These are phyloP conservation scores for Gadus chalcogrammus DNA, from an alignment of 2,113 vertebrate species.

Conservation along the genomic window DNA sequence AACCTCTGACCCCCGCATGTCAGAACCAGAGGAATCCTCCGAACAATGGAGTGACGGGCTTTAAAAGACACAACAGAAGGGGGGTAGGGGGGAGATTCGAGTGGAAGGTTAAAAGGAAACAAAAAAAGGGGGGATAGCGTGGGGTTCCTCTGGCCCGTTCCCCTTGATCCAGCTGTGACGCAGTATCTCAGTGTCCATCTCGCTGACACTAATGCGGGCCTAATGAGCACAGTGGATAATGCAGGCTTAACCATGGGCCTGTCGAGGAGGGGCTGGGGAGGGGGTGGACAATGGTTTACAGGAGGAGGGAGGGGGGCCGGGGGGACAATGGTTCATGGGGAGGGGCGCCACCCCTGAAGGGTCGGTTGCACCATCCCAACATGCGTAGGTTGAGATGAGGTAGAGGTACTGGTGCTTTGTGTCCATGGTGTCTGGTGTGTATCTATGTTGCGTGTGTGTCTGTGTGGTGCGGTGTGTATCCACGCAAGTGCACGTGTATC, in stretches of 20 bases:
- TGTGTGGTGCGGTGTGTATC: background rate
- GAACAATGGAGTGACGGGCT: constrained; percentile 54
- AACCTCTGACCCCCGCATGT: constrained; percentile 65
- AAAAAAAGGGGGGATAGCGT: constrained; percentile 36
- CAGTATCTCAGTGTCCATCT: constrained; percentile 63
- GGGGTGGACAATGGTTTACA: background rate
- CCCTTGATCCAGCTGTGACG: constrained; percentile 50
- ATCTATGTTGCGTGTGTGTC: background rate
- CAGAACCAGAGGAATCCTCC: constrained; percentile 56
- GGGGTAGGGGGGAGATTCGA: constrained; percentile 23
- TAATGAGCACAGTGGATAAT: constrained; percentile 63
- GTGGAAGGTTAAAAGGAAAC: constrained; percentile 9
- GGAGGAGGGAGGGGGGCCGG: constrained; percentile 24
- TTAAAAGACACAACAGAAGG: constrained; percentile 13
- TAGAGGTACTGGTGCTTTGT: constrained; percentile 19
- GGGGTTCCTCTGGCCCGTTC: constrained; percentile 46
- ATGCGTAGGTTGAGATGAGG: constrained; percentile 16
- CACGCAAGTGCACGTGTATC: background rate
- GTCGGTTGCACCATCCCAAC: too few relatives aligned
- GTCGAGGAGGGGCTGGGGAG: constrained; percentile 10
- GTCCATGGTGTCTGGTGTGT: constrained; percentile 36
- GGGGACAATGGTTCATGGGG: constrained; percentile 56
- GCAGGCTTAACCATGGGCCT: constrained; percentile 53
- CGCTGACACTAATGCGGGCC: constrained; percentile 69
- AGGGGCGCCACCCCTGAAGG: constrained; percentile 34